Conservation (phyloP, 2,797 vertebrate genomes). For the Gymnothorax javanicus region DNA sequence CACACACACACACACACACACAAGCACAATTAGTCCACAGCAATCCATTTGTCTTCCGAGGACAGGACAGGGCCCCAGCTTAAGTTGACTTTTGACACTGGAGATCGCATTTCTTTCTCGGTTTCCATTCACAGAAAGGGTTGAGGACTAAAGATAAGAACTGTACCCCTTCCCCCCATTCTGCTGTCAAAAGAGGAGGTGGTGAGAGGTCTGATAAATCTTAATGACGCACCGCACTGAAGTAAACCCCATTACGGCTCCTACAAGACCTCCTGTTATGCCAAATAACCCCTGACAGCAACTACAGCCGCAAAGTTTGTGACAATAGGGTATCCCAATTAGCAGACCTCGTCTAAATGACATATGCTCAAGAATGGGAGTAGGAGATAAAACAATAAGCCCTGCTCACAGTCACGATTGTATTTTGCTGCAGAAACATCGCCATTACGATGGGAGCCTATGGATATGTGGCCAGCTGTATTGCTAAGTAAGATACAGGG, state of each 20-base stretch:
- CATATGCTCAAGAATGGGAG: slow-evolving; percentile 43
- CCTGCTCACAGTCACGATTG: slow-evolving; percentile 20
- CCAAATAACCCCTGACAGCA: slow-evolving; percentile 60
- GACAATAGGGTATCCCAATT: slow-evolving; percentile 69
- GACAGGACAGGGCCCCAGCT: slow-evolving; percentile 52
- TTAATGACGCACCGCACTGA: slow-evolving; percentile 30
- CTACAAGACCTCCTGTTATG: slow-evolving; percentile 55
- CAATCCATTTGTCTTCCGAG: slow-evolving; percentile 35
- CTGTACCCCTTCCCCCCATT: slow-evolving; percentile 39
- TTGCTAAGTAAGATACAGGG: background rate
- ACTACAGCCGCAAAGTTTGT: slow-evolving; percentile 60
- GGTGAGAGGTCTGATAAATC: slow-evolving; percentile 44
- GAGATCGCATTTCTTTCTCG: slow-evolving; percentile 60
- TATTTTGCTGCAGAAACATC: slow-evolving; percentile 30
- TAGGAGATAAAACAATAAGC: slow-evolving; percentile 13
- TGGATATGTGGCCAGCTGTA: slow-evolving; percentile 20
- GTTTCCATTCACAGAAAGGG: slow-evolving; percentile 53
- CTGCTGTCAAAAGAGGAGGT: slow-evolving; percentile 18
- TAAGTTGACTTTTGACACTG: slow-evolving; percentile 67
- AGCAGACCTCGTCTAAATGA: slow-evolving; percentile 46
- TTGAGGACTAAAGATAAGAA: slow-evolving; percentile 56
- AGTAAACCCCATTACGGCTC: slow-evolving; percentile 53
- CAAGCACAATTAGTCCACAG: slow-evolving; percentile 57
- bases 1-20: background rate
- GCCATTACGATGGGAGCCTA: slow-evolving; percentile 18